phyloP scores from a whole-genome alignment of 2,797 vertebrate species.

The Chaunax sp. region DNA sequence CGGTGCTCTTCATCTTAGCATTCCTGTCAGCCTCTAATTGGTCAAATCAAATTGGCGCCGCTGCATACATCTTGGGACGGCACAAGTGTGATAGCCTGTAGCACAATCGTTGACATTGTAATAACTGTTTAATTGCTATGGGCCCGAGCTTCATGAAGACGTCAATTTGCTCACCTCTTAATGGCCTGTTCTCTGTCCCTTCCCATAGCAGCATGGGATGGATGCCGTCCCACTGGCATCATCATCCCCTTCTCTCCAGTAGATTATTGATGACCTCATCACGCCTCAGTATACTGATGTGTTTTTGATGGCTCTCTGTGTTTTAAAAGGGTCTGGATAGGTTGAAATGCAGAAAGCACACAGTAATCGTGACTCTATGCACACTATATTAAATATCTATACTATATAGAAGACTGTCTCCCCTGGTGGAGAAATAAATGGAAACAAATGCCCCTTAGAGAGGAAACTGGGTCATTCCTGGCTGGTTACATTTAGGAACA shows the following conservation, averaged over 20 bases:
- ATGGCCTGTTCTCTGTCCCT: conserved; percentile 39
- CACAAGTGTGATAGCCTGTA: conserved; percentile 42
- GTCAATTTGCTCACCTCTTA: conserved; percentile 46
- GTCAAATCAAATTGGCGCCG: conserved; percentile 59
- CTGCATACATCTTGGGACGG: conserved; percentile 54
- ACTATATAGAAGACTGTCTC: too few relatives aligned
- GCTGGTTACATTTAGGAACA: neutral
- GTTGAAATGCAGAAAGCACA: conserved; percentile 21
- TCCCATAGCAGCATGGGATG: conserved; percentile 9
- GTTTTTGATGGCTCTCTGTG: conserved; percentile 15
- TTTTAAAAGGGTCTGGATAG: conserved; percentile 16
- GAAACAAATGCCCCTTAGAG: conserved; percentile 8
- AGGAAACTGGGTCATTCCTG: conserved; percentile 11
- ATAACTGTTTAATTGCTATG: conserved; percentile 72
- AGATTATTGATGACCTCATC: conserved; percentile 43
- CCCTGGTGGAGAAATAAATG: neutral
- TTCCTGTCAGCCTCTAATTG: conserved; percentile 59
- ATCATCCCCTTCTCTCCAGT: conserved; percentile 27
- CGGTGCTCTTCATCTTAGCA: conserved; percentile 21
- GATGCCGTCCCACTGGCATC: conserved; percentile 34
- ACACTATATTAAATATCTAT: too few relatives aligned
- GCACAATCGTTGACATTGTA: conserved; percentile 65
- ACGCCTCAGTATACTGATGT: conserved; percentile 21
- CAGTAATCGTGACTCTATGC: neutral
- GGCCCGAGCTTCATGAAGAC: conserved; percentile 48